Conservation (phyloP, 2,888 invertebrate species). For the Scaptomyza cyrtandrae region DNA sequence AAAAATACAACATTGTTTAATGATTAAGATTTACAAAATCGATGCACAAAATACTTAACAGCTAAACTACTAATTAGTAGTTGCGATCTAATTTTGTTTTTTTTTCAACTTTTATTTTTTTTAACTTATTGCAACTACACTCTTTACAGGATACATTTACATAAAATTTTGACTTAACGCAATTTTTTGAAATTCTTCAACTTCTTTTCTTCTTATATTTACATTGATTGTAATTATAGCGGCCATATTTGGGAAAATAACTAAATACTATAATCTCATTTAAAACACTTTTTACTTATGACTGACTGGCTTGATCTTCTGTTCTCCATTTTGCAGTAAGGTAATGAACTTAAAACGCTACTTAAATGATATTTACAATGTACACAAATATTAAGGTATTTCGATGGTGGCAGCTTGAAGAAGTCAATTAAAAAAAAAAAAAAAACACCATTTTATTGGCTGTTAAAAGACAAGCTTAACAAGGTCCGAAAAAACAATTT, state of each 20-base stretch:
- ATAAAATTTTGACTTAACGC: slow-evolving; percentile 40
- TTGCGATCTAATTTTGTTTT: slow-evolving; percentile 21
- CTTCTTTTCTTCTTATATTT: slow-evolving; percentile 46
- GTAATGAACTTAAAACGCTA: slow-evolving; percentile 42
- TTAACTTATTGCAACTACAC: slow-evolving; percentile 33
- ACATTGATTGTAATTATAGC: slow-evolving; percentile 39
- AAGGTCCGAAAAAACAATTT: slow-evolving; percentile 26
- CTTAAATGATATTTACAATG: slow-evolving; percentile 60
- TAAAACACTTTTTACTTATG: slow-evolving; percentile 37
- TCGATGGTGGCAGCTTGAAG: slow-evolving; percentile 61
- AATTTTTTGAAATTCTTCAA: slow-evolving; percentile 48
- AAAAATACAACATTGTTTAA: slow-evolving; percentile 59
- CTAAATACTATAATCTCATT: slow-evolving; percentile 71
- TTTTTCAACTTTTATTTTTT: slow-evolving; percentile 21
- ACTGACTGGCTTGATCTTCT: slow-evolving; percentile 24
- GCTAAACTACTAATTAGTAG: slow-evolving; percentile 43
- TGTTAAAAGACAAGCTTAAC: slow-evolving; percentile 17
- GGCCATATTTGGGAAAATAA: slow-evolving; percentile 33
- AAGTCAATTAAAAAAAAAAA: slow-evolving; percentile 24
- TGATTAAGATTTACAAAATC: slow-evolving; percentile 63
- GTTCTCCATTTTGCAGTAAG: slow-evolving; percentile 17
- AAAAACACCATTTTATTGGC: slow-evolving; percentile 2
- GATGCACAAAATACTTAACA: slow-evolving; percentile 73
- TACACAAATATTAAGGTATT: slow-evolving; percentile 52
- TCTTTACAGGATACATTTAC: slow-evolving; percentile 58